These are phyloP conservation scores for Nomia melanderi DNA, from an alignment of 1,140 invertebrate species.

Conservation along the genomic window DNA sequence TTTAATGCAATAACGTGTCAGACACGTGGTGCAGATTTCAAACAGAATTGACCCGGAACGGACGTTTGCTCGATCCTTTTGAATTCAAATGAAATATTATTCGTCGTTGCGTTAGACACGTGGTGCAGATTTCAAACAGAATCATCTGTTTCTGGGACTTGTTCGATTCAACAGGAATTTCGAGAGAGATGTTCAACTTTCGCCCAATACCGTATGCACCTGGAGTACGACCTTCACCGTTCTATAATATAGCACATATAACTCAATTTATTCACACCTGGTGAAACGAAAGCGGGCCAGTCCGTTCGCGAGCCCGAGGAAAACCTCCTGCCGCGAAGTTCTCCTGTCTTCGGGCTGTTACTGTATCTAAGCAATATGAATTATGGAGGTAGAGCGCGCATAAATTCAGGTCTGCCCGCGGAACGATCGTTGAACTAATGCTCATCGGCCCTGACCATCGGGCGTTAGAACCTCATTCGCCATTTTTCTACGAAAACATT, in stretches of 20 bases:
- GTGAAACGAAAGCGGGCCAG: slow-evolving; percentile 34
- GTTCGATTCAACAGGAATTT: too few relatives aligned
- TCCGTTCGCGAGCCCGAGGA: neutral
- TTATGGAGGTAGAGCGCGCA: slow-evolving; percentile 60
- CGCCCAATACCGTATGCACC: neutral
- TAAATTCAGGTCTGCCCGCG: slow-evolving; percentile 60
- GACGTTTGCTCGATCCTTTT: too few relatives aligned
- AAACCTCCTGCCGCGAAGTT: slow-evolving; percentile 11
- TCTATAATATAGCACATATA: neutral
- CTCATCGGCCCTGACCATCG: slow-evolving; percentile 62
- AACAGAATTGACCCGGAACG: too few relatives aligned
- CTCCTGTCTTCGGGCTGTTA: slow-evolving; percentile 26
- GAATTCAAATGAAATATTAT: too few relatives aligned
- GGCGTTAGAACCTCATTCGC: slow-evolving; percentile 9
- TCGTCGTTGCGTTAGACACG: too few relatives aligned
- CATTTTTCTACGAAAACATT: slow-evolving; percentile 25
- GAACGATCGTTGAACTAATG: slow-evolving; percentile 69
- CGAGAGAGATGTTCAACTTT: too few relatives aligned
- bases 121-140: too few relatives aligned
- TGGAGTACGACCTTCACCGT: neutral
- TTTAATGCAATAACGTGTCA: too few relatives aligned
- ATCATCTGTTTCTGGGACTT: too few relatives aligned
- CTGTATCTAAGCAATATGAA: slow-evolving; percentile 57
- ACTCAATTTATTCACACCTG: slow-evolving; percentile 3
- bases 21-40: too few relatives aligned